These are phyloP conservation scores for Hemicordylus capensis DNA, from an alignment of 2,113 vertebrate genomes.

Conservation along the genomic window DNA sequence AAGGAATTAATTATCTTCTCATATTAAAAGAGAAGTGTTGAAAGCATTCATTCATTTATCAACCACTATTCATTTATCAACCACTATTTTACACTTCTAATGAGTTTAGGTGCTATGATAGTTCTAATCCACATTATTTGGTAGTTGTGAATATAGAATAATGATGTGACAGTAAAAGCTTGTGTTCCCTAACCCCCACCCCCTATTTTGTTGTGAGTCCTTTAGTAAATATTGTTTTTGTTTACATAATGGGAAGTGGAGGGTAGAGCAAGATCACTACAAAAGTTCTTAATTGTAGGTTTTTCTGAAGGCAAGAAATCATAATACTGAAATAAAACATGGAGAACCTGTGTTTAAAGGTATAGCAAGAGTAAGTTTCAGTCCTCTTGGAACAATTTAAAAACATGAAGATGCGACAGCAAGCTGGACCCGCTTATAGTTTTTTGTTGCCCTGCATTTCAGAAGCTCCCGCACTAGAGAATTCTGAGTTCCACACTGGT, in stretches of 20 bases:
- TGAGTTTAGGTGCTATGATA: neutral
- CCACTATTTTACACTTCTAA: neutral
- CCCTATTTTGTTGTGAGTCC: neutral
- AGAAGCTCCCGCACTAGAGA: neutral
- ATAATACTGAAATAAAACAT: too few species aligned
- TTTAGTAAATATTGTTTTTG: neutral
- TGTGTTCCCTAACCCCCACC: neutral
- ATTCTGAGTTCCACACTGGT: neutral
- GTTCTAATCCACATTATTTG: neutral
- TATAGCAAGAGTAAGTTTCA: too few species aligned
- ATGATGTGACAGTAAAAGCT: neutral
- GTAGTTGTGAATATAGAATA: neutral
- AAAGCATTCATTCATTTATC: too few species aligned
- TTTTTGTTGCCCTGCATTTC: neutral
- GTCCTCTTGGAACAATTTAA: too few species aligned
- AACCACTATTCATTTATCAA: too few species aligned
- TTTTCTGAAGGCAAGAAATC: neutral
- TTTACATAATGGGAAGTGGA: neutral
- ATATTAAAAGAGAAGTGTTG: too few species aligned
- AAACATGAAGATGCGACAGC: too few species aligned
- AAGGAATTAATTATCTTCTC: too few species aligned
- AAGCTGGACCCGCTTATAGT: too few species aligned
- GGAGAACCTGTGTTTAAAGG: too few species aligned
- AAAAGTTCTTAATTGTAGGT: neutral
- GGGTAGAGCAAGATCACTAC: neutral